phyloP scores from a whole-genome alignment of 2,888 invertebrate genomes.

The Phortica okadai region DNA sequence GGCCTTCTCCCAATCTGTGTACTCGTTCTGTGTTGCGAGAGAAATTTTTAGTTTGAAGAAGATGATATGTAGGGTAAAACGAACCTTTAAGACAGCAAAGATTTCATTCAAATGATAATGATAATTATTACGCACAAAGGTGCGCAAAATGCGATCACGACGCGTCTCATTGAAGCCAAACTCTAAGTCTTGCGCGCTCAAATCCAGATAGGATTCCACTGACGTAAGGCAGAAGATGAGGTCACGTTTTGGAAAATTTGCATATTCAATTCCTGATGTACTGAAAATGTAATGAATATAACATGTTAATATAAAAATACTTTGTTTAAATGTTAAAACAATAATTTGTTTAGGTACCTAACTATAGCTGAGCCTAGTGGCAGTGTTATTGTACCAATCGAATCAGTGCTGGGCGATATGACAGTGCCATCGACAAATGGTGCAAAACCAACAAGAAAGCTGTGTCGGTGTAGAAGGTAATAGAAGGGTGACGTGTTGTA shows the following conservation, averaged over 20 bases:
- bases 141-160: constrained; percentile 90
- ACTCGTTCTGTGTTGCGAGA: constrained; percentile 84
- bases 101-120: constrained; percentile 97
- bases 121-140: constrained; percentile 95
- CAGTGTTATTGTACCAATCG: constrained; percentile 70
- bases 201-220: constrained; percentile 88
- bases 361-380: constrained; percentile 76
- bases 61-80: neutral
- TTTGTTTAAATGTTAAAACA: neutral
- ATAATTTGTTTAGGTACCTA: constrained; percentile 73
- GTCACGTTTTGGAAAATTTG: constrained; percentile 88
- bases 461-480: constrained; percentile 45
- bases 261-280: constrained; percentile 86
- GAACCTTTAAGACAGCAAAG: constrained; percentile 88
- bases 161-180: constrained; percentile 94
- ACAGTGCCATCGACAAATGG: constrained; percentile 95
- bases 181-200: constrained; percentile 90
- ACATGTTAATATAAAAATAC: neutral
- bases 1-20: constrained; percentile 96
- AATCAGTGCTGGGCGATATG: constrained; percentile 79
- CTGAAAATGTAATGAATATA: constrained; percentile 49
- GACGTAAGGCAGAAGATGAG: constrained; percentile 90
- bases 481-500: neutral
- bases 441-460: constrained; percentile 93
- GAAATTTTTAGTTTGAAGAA: neutral